phyloP scores from a whole-genome alignment of 1,140 invertebrate species.

The Andrena cerasifolii region DNA sequence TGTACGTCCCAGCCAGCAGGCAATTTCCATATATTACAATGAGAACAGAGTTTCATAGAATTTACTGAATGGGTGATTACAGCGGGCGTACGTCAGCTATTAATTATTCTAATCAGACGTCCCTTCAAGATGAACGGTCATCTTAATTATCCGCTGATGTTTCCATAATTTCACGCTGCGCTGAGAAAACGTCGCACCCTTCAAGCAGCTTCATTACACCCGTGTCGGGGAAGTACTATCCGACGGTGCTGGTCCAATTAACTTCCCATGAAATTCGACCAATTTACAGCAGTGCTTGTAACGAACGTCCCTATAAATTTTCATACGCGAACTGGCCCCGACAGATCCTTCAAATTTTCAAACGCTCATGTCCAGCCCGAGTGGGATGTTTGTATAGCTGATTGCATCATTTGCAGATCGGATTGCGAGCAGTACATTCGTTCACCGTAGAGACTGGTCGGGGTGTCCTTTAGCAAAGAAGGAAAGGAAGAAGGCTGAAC shows the following conservation, averaged over 20 bases:
- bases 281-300: background rate
- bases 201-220: background rate
- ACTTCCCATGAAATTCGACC: background rate
- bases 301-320: background rate
- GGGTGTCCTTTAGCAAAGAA: background rate
- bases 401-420: no score
- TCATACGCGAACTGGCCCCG: background rate
- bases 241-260: background rate
- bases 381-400: no score
- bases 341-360: background rate
- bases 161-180: background rate
- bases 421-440: no score
- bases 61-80: constrained; percentile 34
- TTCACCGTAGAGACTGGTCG: background rate
- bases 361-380: background rate
- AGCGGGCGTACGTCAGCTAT: background rate
- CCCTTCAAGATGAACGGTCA: constrained; percentile 28
- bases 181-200: background rate
- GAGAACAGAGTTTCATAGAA: constrained; percentile 39
- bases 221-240: background rate
- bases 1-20: background rate
- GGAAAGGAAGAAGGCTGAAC: no score
- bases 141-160: constrained; percentile 25
- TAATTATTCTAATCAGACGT: constrained; percentile 25
- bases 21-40: constrained; percentile 46